Conservation (phyloP, 2,797 vertebrate species). For the Pseudochaenichthys georgianus region DNA sequence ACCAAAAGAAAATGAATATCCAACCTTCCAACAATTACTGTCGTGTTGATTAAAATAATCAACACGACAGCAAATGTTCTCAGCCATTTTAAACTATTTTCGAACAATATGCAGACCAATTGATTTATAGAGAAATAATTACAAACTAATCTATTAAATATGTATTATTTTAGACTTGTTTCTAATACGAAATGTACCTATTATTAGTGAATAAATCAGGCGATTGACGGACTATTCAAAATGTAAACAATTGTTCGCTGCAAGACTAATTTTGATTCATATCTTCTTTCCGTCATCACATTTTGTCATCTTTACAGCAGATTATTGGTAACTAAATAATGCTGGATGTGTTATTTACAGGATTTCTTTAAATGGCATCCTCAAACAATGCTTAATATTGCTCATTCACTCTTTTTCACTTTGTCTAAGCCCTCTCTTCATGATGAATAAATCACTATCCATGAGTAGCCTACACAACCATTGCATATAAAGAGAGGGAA, state of each 20-base stretch:
- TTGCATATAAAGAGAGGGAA: conserved; percentile 9
- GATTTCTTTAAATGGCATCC: neutral
- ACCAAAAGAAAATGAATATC: neutral
- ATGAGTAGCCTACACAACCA: neutral
- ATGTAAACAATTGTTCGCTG: neutral
- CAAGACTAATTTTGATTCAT: neutral
- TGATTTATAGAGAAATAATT: neutral
- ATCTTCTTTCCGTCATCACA: neutral
- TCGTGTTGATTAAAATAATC: no score
- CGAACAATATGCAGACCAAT: neutral
- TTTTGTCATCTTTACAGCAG: neutral
- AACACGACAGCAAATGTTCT: no score
- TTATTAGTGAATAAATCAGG: neutral
- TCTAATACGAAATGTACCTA: neutral
- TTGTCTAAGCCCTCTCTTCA: conserved; percentile 15
- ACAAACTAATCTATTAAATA: neutral
- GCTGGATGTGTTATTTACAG: neutral
- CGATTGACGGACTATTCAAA: neutral
- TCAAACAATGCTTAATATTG: neutral
- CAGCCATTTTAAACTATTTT: neutral
- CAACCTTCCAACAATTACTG: no score
- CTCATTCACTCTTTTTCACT: conserved; percentile 5
- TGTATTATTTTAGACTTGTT: neutral
- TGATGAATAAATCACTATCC: conserved; percentile 11
- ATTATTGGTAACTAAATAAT: neutral